Conservation (phyloP, 2,888 invertebrate genomes). For the Cephus runcator region DNA sequence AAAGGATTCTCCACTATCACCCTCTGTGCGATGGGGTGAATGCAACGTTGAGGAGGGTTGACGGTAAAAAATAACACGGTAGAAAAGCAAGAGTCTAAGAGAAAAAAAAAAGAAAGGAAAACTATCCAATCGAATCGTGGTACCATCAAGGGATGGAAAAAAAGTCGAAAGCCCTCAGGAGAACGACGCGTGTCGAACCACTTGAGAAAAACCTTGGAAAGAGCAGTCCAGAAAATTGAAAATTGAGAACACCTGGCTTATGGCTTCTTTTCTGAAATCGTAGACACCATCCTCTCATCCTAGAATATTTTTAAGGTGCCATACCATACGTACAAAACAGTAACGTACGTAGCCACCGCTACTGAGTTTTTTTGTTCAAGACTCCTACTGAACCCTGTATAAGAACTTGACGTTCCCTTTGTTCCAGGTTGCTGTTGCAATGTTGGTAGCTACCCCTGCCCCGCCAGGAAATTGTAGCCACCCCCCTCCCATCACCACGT, state of each 20-base stretch:
- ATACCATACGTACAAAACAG: background rate
- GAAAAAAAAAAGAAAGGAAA: background rate
- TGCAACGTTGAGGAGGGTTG: background rate
- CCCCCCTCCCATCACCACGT: background rate
- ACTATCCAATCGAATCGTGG: background rate
- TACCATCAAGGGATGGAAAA: background rate
- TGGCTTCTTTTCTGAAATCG: conserved; percentile 6
- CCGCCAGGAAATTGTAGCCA: background rate
- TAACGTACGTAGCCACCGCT: background rate
- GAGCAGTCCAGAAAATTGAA: conserved; percentile 3
- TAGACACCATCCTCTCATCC: background rate
- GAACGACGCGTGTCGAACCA: background rate
- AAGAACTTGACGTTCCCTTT: background rate
- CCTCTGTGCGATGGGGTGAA: background rate
- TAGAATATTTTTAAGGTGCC: background rate
- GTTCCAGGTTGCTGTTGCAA: background rate
- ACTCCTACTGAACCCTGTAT: background rate
- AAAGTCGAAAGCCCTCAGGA: background rate
- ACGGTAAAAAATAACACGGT: background rate
- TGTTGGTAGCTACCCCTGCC: background rate
- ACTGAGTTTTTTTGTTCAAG: background rate
- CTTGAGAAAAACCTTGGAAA: background rate
- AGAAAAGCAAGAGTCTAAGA: background rate
- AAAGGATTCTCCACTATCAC: background rate
- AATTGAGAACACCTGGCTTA: conserved; percentile 15